phyloP scores from a whole-genome alignment of 2,888 invertebrate species.

The Platycheirus rosarum region DNA sequence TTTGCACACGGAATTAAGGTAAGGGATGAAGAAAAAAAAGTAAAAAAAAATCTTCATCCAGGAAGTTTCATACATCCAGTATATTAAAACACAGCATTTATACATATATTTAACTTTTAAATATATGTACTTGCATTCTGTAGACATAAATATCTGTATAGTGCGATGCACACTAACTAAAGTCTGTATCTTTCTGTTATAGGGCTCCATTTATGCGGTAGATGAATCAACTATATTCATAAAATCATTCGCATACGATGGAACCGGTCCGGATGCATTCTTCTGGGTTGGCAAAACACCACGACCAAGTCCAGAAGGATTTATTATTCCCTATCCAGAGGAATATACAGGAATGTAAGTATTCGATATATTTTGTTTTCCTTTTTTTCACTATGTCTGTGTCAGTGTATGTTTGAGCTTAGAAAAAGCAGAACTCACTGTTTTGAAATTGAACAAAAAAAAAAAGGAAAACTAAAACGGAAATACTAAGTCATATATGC shows the following conservation, averaged over 20 bases:
- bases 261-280: slow-evolving; percentile 93
- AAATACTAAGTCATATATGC: slow-evolving; percentile 55
- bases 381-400: neutral
- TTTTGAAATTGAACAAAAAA: slow-evolving; percentile 73
- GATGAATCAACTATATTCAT: slow-evolving; percentile 95
- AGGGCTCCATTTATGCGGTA: slow-evolving; percentile 92
- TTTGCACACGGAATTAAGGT: slow-evolving; percentile 90
- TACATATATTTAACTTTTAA: no score
- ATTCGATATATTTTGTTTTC: slow-evolving; percentile 11
- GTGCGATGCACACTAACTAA: slow-evolving; percentile 1
- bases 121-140: neutral
- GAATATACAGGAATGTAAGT: slow-evolving; percentile 90
- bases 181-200: slow-evolving; percentile 56
- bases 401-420: neutral
- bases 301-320: slow-evolving; percentile 91
- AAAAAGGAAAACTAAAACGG: slow-evolving; percentile 62
- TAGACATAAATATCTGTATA: neutral
- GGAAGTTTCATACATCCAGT: no score
- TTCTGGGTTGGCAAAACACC: slow-evolving; percentile 95
- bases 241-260: slow-evolving; percentile 94
- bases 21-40: slow-evolving; percentile 45
- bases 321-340: slow-evolving; percentile 93
- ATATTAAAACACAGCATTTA: no score
- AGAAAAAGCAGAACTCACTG: slow-evolving; percentile 43
- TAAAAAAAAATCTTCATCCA: slow-evolving; percentile 34